Evolutionary conservation across 2,113 vertebrate genomes (phyloP).

Genomic region (Tympanuchus pallidicinctus): DNA sequence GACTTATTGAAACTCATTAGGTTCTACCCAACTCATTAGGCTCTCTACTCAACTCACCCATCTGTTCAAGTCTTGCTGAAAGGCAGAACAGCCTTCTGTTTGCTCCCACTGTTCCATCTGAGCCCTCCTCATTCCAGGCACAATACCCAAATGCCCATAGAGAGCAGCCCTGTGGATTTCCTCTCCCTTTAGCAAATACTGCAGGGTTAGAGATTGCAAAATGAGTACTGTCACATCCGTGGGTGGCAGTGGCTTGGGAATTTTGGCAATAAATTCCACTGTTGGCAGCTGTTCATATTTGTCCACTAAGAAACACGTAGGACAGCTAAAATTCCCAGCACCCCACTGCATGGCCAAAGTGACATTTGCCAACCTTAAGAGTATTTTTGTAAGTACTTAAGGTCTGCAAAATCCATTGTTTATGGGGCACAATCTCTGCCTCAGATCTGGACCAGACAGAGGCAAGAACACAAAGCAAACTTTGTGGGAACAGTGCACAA

Average conservation of each 20-base stretch:
- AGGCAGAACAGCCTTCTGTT: too few relatives aligned
- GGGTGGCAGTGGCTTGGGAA: not conserved
- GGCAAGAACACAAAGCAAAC: not conserved
- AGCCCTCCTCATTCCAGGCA: not conserved
- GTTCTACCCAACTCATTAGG: too few relatives aligned
- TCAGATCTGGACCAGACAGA: not conserved
- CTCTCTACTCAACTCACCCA: too few relatives aligned
- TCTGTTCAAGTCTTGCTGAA: too few relatives aligned
- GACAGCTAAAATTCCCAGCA: not conserved
- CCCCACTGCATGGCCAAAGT: not conserved
- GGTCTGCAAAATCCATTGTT: not conserved
- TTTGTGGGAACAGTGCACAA: not conserved
- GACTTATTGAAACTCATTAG: too few relatives aligned
- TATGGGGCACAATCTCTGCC: not conserved
- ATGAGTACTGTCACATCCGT: rapidly evolving
- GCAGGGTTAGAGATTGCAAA: not conserved
- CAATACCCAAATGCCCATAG: not conserved
- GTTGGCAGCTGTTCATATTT: not conserved
- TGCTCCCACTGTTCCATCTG: rapidly evolving
- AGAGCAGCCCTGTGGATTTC: not conserved
- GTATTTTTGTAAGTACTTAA: not conserved
- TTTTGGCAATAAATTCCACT: not conserved
- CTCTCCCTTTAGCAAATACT: not conserved
- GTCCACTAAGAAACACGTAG: not conserved
- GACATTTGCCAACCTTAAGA: not conserved